phyloP scores from a whole-genome alignment of 1,140 invertebrate species.

The Pantala flavescens region DNA sequence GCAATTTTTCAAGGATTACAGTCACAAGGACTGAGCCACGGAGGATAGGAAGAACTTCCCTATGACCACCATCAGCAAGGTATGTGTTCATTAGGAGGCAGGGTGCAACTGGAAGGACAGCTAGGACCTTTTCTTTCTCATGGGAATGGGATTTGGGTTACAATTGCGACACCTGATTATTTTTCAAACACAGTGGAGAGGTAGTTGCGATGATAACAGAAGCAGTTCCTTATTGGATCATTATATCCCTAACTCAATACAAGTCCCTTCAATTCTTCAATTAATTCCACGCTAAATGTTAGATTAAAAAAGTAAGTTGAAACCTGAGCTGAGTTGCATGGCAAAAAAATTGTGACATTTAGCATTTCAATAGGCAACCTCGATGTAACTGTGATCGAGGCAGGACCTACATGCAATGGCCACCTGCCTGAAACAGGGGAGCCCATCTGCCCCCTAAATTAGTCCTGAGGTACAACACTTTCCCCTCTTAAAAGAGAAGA shows the following conservation, averaged over 20 bases:
- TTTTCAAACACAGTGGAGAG: slow-evolving; percentile 1
- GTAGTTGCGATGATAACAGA: slow-evolving; percentile 9
- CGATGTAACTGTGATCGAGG: neutral
- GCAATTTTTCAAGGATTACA: neutral
- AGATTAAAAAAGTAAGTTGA: slow-evolving; percentile 6
- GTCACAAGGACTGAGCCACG: neutral
- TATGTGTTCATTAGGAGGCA: neutral
- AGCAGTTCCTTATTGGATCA: slow-evolving; percentile 5
- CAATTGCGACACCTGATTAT: neutral
- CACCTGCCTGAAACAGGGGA: neutral
- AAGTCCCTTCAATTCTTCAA: neutral
- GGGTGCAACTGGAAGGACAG: neutral
- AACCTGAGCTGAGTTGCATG: slow-evolving; percentile 7
- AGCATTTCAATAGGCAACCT: slow-evolving; percentile 3
- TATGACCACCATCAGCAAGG: neutral
- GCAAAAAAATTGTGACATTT: slow-evolving; percentile 10
- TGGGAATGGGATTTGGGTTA: neutral
- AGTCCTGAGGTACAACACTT: slow-evolving; percentile 5
- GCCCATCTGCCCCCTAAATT: neutral
- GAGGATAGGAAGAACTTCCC: neutral
- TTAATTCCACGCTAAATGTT: neutral
- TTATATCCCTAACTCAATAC: slow-evolving; percentile 9
- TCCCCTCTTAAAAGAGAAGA: neutral
- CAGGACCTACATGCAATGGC: neutral
- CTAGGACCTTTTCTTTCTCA: neutral